Evolutionary conservation across 2,888 invertebrate genomes (phyloP), one percentile per base, ranked within the genome.

Genomic region (Meteorus colon): DNA sequence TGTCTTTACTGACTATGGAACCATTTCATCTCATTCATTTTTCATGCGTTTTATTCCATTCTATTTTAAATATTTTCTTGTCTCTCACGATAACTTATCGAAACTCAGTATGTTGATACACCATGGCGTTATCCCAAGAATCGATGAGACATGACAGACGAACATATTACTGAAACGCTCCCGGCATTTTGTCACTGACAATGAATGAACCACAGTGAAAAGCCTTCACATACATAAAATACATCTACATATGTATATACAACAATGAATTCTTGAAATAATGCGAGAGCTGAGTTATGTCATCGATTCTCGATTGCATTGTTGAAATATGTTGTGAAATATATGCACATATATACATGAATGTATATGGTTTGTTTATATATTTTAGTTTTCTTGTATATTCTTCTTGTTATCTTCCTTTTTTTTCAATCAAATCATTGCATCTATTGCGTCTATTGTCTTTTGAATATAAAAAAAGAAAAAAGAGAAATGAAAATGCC

Each of bases 221-320:
- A 41, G 41, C 41, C 41, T 41, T 41, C 41, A 1, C 41, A 41
- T 31, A 29, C n/a, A 63, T 34, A n/a, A 31, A 34, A 34, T 63
- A 19, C 29, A 63, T 14, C 14, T 27, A 63, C 16, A 62, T 62
- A 62, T 59, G 4, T 31, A 24, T 14, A 8, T 31, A 14, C 14
- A 31, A 24, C 10, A 8, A 27, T 29, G 27, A 24, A 27, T 27
- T 31, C 60, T 27, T 62, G 60, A 62, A 29, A 14, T 6, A 60
- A 45, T 12, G 19, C 24, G n/a, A 6, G 27, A 45, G 8, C 48
- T 19, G 34, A 24, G 71, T 79, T 76, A 59, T 76, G 62, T 72
- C 73, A 77, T 78, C 78, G 81, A 81, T 77, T 78, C 66, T 24
- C 68, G 48, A 48, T 73, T 45, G 62, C 77, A 69, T 77, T 48